Evolutionary conservation across 2,888 invertebrate genomes (phyloP), one percentile per base, ranked within the genome.

Genomic region (Drosophila incognita): DNA sequence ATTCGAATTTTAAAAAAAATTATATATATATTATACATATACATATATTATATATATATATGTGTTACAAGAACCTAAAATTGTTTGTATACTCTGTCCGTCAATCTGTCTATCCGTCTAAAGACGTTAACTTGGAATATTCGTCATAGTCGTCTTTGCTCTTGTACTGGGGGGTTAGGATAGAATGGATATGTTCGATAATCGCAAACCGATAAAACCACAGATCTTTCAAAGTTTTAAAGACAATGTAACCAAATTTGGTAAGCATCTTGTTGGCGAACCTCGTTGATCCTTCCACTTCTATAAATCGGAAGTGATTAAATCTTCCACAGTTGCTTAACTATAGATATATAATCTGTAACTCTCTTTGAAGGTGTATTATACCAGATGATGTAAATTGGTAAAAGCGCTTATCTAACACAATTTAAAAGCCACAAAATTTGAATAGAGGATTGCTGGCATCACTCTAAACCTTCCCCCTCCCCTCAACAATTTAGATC

Each of bases 41-140:
- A 21, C 21, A 21, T 21, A 21, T 21, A 21, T 21, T 21, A 1
- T 21, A 21, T 21, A 21, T 21, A 21, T 21, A 21, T 31, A 3
- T n/a, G 52, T 42, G 60, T 60, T 60, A 46, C 36, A 48, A 24
- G 18, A n/a, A 1, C 2, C 10, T 40, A 10, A 10, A 40, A n/a
- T 40, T n/a, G 10, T 51, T 68, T 49, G 11, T 24, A 2, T 31
- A n/a, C n/a, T 40, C n/a, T 54, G 2, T 51, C 59, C 18, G n/a
- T 48, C 10, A 40, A n/a, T n/a, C 1, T 11, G n/a, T 4, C 40
- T 10, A 40, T 36, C 18, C 6, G 36, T 36, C 7, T 18, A 7
- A 18, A 1, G 40, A 40, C n/a, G n/a, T n/a, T 0, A 40, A 10
- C n/a, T 4, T 2, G n/a, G 2, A n/a, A 40, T 4, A 40, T 40